Percentiles rank a stretch among this genome's conserved stretches.
phyloP scores from a whole-genome alignment of 2,888 invertebrate genomes.

The Cataglyphis altisquamis region DNA sequence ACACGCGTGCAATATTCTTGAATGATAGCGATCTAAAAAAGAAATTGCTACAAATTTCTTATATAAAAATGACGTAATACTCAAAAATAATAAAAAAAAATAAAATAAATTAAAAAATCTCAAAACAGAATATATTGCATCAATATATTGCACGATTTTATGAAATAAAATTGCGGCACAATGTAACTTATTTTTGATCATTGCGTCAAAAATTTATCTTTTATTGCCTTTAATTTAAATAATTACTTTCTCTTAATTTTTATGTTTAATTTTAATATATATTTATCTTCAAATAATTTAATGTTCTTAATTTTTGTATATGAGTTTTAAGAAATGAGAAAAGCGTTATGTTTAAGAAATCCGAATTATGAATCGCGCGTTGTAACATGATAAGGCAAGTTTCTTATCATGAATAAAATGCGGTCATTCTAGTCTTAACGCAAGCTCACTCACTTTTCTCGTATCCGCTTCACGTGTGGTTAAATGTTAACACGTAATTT shows the following conservation, averaged over 20 bases:
- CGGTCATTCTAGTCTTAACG: slow-evolving; percentile 12
- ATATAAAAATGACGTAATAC: not conserved
- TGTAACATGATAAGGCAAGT: not conserved
- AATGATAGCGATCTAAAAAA: not conserved
- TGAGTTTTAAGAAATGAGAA: not conserved
- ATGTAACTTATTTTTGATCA: not conserved
- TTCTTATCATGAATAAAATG: slow-evolving; percentile 13
- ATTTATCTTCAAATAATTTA: not conserved
- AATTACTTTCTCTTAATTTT: not conserved
- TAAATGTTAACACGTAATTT: slow-evolving; percentile 17
- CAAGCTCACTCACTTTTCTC: not conserved
- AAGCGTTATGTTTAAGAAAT: not conserved
- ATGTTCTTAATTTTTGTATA: not conserved
- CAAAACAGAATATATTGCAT: not conserved
- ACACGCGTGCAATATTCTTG: not conserved
- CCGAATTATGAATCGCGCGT: not conserved
- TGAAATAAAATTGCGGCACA: not conserved
- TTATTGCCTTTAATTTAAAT: not conserved
- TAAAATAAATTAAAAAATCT: not conserved
- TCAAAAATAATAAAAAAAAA: no score
- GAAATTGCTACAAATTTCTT: not conserved
- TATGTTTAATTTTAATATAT: not conserved
- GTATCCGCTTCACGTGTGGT: not conserved
- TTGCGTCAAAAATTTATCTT: not conserved
- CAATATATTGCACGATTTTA: not conserved